Conservation (phyloP, 2,888 invertebrate species). For the Eristalis pertinax region DNA sequence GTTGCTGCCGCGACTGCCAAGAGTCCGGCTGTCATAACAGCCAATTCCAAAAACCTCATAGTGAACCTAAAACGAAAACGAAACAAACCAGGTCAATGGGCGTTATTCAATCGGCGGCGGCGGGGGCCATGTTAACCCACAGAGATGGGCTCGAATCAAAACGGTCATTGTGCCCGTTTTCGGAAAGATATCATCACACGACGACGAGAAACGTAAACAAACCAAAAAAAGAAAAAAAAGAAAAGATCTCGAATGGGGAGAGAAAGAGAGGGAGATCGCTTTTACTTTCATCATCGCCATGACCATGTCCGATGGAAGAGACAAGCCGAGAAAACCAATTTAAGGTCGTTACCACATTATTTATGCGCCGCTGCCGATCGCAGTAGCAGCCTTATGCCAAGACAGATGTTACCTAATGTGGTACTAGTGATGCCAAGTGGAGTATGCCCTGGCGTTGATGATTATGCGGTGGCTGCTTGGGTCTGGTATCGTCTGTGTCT, state of each 20-base stretch:
- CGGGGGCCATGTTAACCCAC: conserved; percentile 42
- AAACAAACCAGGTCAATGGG: conserved; percentile 37
- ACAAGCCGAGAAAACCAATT: conserved; percentile 22
- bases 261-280: conserved; percentile 53
- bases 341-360: conserved; percentile 69
- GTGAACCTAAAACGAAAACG: conserved; percentile 29
- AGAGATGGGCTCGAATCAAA: conserved; percentile 23
- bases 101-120: conserved; percentile 28
- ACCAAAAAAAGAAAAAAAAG: neutral
- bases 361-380: conserved; percentile 9
- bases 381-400: neutral
- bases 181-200: conserved; percentile 10
- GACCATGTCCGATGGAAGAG: conserved; percentile 6
- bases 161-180: conserved; percentile 67
- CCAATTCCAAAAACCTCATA: conserved; percentile 64
- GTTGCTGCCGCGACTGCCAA: conserved; percentile 43
- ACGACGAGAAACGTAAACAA: conserved; percentile 53
- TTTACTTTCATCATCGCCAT: conserved; percentile 64
- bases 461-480: conserved; percentile 48
- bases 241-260: neutral
- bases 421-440: conserved; percentile 52
- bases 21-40: conserved; percentile 62
- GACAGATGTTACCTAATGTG: conserved; percentile 49
- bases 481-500: conserved; percentile 34
- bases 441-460: conserved; percentile 32